phyloP scores from a whole-genome alignment of 2,888 invertebrate genomes.

The Eilema griseolum region DNA sequence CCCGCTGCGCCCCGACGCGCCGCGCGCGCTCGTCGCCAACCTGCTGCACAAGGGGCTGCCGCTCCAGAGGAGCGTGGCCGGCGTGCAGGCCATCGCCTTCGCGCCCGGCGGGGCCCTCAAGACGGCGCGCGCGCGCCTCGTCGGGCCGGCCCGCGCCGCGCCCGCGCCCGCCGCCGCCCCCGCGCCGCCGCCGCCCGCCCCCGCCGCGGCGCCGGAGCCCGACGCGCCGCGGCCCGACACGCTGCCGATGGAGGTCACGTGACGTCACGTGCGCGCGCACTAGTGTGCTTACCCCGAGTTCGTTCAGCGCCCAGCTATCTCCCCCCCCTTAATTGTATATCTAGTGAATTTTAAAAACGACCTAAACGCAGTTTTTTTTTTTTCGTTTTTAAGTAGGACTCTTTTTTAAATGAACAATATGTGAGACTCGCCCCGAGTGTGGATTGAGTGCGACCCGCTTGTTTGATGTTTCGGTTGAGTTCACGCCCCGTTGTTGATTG shows the following conservation, averaged over 20 bases:
- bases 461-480: neutral
- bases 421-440: neutral
- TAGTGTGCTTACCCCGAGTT: neutral
- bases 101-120: slow-evolving; percentile 33
- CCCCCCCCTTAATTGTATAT: neutral
- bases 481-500: neutral
- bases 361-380: slow-evolving; percentile 8
- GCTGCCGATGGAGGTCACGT: slow-evolving; percentile 84
- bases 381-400: slow-evolving; percentile 15
- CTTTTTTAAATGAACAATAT: slow-evolving; percentile 5
- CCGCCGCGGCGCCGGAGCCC: slow-evolving; percentile 45
- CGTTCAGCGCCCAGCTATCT: neutral
- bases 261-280: slow-evolving; percentile 57
- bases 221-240: slow-evolving; percentile 67
- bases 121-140: slow-evolving; percentile 26
- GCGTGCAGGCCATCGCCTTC: slow-evolving; percentile 42
- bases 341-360: slow-evolving; percentile 17
- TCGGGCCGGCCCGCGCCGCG: slow-evolving; percentile 38
- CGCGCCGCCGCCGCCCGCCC: slow-evolving; percentile 22
- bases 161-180: slow-evolving; percentile 28
- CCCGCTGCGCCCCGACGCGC: slow-evolving; percentile 53
- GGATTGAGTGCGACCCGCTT: slow-evolving; percentile 10
- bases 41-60: slow-evolving; percentile 52
- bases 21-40: slow-evolving; percentile 56
- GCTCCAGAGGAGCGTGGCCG: slow-evolving; percentile 66